Evolutionary conservation across 30 jellyfish, hydroid and myxozoan genomes (phyloP).

Genomic region (Aurelia coerulea): DNA sequence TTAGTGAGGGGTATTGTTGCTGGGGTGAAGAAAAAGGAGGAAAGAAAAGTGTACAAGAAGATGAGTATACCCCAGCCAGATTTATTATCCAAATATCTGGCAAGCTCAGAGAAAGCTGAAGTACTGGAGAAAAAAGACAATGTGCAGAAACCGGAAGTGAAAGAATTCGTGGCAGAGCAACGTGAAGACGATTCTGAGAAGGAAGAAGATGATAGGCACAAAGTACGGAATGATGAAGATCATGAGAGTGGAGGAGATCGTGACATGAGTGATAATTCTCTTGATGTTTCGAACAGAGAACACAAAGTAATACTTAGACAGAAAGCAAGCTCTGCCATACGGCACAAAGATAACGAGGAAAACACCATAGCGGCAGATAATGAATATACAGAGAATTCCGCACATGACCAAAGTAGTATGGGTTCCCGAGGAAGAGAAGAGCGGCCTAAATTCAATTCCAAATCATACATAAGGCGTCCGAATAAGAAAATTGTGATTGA

Average conservation of each 20-base stretch:
- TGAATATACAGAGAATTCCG: background rate
- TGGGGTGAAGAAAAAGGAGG: background rate
- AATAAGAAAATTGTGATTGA: background rate
- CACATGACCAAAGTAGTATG: background rate
- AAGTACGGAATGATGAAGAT: background rate
- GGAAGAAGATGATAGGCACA: background rate
- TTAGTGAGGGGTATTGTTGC: constrained; percentile 55
- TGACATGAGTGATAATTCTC: background rate
- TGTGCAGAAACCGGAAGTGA: background rate
- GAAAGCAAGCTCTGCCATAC: background rate
- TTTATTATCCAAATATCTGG: background rate
- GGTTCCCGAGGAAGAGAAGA: background rate
- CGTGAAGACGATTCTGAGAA: background rate
- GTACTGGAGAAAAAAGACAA: background rate
- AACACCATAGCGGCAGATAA: background rate
- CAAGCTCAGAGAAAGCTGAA: background rate
- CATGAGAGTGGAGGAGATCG: background rate
- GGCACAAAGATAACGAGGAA: background rate
- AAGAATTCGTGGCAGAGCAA: background rate
- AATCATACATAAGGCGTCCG: background rate
- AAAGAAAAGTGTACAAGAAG: constrained; percentile 28
- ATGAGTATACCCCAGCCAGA: constrained; percentile 52
- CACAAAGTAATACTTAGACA: background rate
- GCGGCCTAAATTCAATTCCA: background rate
- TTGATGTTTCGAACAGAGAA: background rate